A percentile compares a stretch with the other conserved stretches of the same genome.
Conservation (phyloP, 2,797 vertebrate species). For the Sebastes diaconus region DNA sequence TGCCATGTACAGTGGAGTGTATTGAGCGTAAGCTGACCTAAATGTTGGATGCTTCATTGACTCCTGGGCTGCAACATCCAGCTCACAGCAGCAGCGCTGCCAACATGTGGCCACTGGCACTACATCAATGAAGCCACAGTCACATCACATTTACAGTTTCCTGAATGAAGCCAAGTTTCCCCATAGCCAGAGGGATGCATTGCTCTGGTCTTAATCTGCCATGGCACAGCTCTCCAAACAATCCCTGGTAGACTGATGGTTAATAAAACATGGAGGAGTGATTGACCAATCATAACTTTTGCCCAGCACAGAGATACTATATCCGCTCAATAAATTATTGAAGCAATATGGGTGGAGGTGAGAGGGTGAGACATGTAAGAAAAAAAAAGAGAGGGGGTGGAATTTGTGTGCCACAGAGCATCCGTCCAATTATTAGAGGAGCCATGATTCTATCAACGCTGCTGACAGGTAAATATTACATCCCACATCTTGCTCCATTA, state of each 20-base stretch:
- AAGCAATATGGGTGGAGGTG: constrained; percentile 17
- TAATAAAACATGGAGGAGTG: constrained; percentile 49
- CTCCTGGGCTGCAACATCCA: constrained; percentile 15
- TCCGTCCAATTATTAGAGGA: background rate
- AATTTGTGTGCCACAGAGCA: background rate
- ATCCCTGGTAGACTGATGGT: background rate
- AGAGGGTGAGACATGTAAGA: background rate
- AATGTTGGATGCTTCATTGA: background rate
- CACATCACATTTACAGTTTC: constrained; percentile 18
- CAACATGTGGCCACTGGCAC: constrained; percentile 43
- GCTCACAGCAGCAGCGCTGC: constrained; percentile 20
- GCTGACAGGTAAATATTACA: constrained; percentile 55
- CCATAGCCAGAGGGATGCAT: background rate
- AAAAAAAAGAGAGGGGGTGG: background rate
- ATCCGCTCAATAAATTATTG: constrained; percentile 35
- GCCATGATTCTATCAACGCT: constrained; percentile 22
- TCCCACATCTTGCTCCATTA: constrained; percentile 41
- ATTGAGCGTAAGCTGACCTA: constrained; percentile 6
- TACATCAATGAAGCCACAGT: constrained; percentile 41
- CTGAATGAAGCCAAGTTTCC: constrained; percentile 3
- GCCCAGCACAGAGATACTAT: constrained; percentile 11
- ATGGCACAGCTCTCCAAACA: background rate
- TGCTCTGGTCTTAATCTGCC: constrained; percentile 9
- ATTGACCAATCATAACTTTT: constrained; percentile 38
- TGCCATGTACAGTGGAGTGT: background rate